phyloP scores from a whole-genome alignment of 2,888 invertebrate genomes.

The Candidula unifasciata region DNA sequence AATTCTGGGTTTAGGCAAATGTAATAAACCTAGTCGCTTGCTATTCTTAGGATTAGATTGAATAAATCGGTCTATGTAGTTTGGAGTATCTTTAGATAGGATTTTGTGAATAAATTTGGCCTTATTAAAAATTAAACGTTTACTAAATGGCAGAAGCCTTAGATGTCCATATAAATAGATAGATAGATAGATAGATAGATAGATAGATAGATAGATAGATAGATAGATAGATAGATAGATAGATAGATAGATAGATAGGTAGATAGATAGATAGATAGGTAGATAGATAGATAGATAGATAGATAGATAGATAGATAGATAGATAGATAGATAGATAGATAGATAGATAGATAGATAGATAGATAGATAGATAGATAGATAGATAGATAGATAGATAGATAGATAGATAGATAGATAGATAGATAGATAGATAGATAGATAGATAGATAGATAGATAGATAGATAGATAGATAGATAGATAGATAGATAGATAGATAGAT shows the following conservation, averaged over 20 bases:
- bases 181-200: constrained; percentile 21
- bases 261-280: no score
- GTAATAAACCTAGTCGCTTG: no score
- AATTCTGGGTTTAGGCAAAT: no score
- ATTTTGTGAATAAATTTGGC: no score
- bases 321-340: constrained; percentile 15
- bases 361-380: not conserved
- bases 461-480: not conserved
- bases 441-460: not conserved
- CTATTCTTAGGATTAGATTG: no score
- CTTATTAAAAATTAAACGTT: no score
- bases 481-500: not conserved
- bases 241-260: no score
- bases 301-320: constrained; percentile 15
- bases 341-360: constrained; percentile 19
- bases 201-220: constrained; percentile 9
- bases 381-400: not conserved
- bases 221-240: constrained; percentile 14
- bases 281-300: no score
- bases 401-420: not conserved
- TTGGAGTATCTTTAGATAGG: no score
- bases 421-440: not conserved
- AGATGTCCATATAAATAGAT: no score
- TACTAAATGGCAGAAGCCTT: no score
- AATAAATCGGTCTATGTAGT: no score